These are phyloP conservation scores for Temnopleurus reevesii DNA, from an alignment of 53 echinoderm and acorn worm genomes.

Conservation along the genomic window DNA sequence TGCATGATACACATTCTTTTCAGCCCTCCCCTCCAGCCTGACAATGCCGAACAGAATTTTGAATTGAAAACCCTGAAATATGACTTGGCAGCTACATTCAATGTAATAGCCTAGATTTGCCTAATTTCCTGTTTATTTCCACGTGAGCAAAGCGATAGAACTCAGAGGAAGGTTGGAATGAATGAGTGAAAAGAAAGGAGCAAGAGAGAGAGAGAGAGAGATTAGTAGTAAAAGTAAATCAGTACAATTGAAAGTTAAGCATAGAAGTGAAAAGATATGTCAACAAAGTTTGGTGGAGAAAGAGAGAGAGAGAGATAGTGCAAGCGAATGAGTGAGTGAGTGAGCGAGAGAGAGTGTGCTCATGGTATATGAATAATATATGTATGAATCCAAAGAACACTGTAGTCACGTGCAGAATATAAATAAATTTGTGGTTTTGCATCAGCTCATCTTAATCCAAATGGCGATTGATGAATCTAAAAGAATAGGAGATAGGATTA, in stretches of 20 bases:
- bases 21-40: neutral
- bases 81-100: slow-evolving; percentile 48
- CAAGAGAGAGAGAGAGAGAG: neutral
- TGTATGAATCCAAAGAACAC: neutral
- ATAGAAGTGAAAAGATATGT: neutral
- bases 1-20: neutral
- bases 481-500: neutral
- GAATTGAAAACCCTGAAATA: slow-evolving; percentile 5
- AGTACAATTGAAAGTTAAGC: neutral
- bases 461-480: slow-evolving; percentile 16
- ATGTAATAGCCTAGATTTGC: slow-evolving; percentile 59
- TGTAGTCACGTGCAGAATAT: neutral
- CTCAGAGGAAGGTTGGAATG: neutral
- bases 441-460: neutral
- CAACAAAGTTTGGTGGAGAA: too few species aligned
- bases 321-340: neutral
- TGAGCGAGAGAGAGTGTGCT: neutral
- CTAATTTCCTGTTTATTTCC: slow-evolving; percentile 60
- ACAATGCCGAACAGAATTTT: neutral
- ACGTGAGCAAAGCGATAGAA: slow-evolving; percentile 18
- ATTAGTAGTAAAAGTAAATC: neutral
- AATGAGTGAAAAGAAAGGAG: neutral
- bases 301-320: too few species aligned
- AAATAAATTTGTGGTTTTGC: slow-evolving; percentile 1
- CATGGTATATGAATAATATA: neutral